These are phyloP conservation scores for Bembecia ichneumoniformis DNA, from an alignment of 2,888 invertebrate genomes.

Conservation along the genomic window DNA sequence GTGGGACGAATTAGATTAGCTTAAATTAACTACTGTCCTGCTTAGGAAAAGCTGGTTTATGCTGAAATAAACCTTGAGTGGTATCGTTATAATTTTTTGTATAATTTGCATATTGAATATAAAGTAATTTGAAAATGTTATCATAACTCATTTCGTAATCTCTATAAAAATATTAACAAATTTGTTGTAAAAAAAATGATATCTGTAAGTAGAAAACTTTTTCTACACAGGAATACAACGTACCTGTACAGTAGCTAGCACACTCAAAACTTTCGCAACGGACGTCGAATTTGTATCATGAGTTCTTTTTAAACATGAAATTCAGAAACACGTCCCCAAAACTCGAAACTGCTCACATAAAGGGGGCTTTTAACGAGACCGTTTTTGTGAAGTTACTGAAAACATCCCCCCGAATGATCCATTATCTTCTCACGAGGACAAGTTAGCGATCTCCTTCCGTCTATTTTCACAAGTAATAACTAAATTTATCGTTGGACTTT, in stretches of 20 bases:
- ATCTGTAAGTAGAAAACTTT: too few relatives aligned
- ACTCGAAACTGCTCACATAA: slow-evolving; percentile 64
- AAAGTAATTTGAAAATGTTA: too few relatives aligned
- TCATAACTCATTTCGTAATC: too few relatives aligned
- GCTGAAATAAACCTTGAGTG: too few relatives aligned
- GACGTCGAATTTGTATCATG: slow-evolving; percentile 35
- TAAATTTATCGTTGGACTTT: slow-evolving; percentile 72
- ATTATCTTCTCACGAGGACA: slow-evolving; percentile 69
- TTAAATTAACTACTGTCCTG: too few relatives aligned
- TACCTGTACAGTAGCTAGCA: not conserved
- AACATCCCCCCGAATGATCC: slow-evolving; percentile 66
- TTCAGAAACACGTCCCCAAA: slow-evolving; percentile 35
- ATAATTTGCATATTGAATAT: too few relatives aligned
- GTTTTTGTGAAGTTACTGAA: slow-evolving; percentile 63
- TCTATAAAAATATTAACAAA: too few relatives aligned
- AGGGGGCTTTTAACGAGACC: slow-evolving; percentile 60
- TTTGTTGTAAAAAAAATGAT: too few relatives aligned
- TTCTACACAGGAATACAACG: too few relatives aligned
- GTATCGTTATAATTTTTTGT: too few relatives aligned
- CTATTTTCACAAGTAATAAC: slow-evolving; percentile 73
- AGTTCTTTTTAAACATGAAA: slow-evolving; percentile 44
- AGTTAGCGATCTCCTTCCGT: slow-evolving; percentile 71
- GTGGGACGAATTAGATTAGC: too few relatives aligned
- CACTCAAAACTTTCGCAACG: slow-evolving; percentile 21
- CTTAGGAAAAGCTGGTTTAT: too few relatives aligned